Conservation (phyloP, 1,140 invertebrate species). For the Calliphora vicina region DNA sequence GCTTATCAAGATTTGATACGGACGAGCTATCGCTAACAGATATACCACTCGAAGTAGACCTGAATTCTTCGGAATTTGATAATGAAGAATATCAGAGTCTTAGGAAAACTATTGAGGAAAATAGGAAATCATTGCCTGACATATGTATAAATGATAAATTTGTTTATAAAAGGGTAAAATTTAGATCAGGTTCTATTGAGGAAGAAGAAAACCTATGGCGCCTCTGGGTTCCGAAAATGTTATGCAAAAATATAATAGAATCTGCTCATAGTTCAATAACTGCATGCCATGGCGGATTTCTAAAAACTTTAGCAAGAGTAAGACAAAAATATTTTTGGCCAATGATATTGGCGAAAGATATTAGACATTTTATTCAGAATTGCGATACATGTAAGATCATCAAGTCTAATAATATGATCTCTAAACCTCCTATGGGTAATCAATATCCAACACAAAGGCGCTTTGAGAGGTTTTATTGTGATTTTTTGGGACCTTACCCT, state of each 20-base stretch:
- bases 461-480: neutral
- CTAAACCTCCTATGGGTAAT: neutral
- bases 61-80: neutral
- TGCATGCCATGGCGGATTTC: neutral
- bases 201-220: neutral
- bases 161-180: neutral
- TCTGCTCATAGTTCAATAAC: neutral
- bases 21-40: neutral
- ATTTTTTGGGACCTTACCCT: slow-evolving; percentile 15
- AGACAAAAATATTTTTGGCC: neutral
- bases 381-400: neutral
- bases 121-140: neutral
- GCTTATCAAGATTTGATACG: neutral
- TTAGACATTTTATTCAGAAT: neutral
- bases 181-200: neutral
- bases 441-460: neutral
- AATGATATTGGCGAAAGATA: neutral
- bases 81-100: neutral
- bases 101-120: neutral
- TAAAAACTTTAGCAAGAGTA: neutral
- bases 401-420: too few species aligned
- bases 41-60: neutral
- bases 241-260: neutral
- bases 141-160: neutral
- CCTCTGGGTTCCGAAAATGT: neutral